These are phyloP conservation scores for Pangasianodon hypophthalmus DNA, from an alignment of 2,113 vertebrate species.

Conservation along the genomic window DNA sequence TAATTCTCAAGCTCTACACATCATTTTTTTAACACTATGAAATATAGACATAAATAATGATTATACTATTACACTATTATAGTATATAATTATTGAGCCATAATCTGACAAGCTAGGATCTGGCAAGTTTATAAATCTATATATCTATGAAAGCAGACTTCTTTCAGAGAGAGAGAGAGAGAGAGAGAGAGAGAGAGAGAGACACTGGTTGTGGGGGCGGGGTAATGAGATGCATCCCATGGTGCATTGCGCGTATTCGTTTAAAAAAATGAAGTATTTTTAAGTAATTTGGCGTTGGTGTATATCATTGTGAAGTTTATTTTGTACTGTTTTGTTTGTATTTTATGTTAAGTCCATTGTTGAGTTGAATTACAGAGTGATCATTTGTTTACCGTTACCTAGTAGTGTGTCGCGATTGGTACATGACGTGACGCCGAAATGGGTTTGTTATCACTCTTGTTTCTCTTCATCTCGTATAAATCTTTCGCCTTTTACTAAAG, in stretches of 20 bases:
- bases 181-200: not conserved
- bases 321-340: rapidly evolving
- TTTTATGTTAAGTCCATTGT: not conserved
- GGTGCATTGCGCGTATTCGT: not conserved
- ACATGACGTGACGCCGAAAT: rapidly evolving
- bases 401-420: not conserved
- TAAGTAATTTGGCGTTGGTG: not conserved
- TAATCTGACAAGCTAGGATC: not conserved
- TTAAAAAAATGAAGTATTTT: too few species aligned
- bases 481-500: conserved; percentile 24
- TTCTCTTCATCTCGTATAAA: conserved; percentile 10
- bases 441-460: not conserved
- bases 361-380: not conserved
- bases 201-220: not conserved
- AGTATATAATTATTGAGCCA: not conserved
- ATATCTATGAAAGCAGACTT: not conserved
- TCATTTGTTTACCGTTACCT: not conserved
- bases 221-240: not conserved
- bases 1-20: too few species aligned
- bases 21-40: not conserved
- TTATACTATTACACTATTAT: too few species aligned
- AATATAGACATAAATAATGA: not conserved
- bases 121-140: not conserved
- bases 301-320: not conserved
- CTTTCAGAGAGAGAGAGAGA: not conserved